phyloP scores from a whole-genome alignment of 1,140 invertebrate genomes.

The Lycorma delicatula region DNA sequence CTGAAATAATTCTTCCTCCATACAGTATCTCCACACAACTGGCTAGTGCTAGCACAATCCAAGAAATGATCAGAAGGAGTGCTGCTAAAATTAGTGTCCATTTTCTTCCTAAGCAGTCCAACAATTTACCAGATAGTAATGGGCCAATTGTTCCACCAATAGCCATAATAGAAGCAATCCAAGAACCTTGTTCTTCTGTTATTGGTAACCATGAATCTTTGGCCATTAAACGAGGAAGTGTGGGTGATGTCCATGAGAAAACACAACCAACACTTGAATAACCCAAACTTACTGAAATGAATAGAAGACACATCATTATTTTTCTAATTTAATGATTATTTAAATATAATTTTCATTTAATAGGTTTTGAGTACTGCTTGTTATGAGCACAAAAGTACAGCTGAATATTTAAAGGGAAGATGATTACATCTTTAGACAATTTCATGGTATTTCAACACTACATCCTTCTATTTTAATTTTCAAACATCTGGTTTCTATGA shows the following conservation, averaged over 20 bases:
- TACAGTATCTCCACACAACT: not conserved
- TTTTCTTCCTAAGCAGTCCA: constrained; percentile 29
- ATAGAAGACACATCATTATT: too few species aligned
- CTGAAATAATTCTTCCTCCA: not conserved
- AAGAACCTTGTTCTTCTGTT: constrained; percentile 9
- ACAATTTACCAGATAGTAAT: not conserved
- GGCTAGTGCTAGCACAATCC: not conserved
- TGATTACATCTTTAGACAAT: too few species aligned
- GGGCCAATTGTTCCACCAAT: constrained; percentile 3
- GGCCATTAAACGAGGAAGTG: constrained; percentile 46
- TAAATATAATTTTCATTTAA: too few species aligned
- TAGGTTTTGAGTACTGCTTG: too few species aligned
- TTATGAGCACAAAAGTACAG: too few species aligned
- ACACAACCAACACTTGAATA: too few species aligned
- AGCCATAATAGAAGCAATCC: constrained; percentile 5
- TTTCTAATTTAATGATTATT: too few species aligned
- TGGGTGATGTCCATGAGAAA: constrained; percentile 67
- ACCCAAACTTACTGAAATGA: too few species aligned
- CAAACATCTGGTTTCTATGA: too few species aligned
- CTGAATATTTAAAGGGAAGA: too few species aligned
- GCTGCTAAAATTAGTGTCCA: constrained; percentile 35
- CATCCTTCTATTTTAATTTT: too few species aligned
- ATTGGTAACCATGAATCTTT: constrained; percentile 10
- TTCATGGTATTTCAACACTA: too few species aligned
- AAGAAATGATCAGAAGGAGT: not conserved